Base-by-base conservation (phyloP, 2,797 vertebrate species). In the Tangara arthus region DNA sequence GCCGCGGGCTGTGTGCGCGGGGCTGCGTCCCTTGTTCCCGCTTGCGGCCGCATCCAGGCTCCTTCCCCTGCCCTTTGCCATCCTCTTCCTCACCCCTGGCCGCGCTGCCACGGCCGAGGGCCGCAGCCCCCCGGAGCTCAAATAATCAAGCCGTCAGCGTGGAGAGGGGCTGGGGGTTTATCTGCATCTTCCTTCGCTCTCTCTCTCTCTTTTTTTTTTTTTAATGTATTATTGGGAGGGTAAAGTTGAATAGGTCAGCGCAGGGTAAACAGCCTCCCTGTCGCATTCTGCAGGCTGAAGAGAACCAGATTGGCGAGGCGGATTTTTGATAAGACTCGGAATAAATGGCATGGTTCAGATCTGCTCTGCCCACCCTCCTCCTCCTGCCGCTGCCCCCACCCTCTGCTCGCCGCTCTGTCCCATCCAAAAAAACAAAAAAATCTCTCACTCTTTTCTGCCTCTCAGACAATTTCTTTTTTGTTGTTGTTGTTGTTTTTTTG, bases 111-210 rank as follows among this genome's bases (percentile, higher is more conserved):
- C 52, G 26, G 35, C 93, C 42, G 16, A 66, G 65, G 76, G 41
- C 88, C 63, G 88, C 94, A 93, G 77, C 77, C 55, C 78, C 83
- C 60, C 87, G 71, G 80, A 89, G 89, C 85, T 97, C 95, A 97
- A 98, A 98, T 98, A 98, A 98, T 95, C 97, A 97, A 98, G 69
- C 96, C 95, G 96, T 97, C 97, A 96, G 77, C 72, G 72, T 49
- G 77, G 79, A 75, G 78, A n/a, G 81, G 90, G 82, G 93, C 71
- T 72, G 89, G 52, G 91, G 89, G 91, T 97, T 97, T 97, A 91
- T 95, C 96, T 97, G 82, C 47, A 61, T 87, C 88, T 41, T 93
- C 94, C 77, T 89, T 90, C 88, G 28, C 52, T 69, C 35, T 9
- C 35, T n/a, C 17, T 6, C 11, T 46, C 12, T n/a, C n/a, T n/a